These are phyloP conservation scores for Dicerorhinus sumatrensis DNA, from an alignment of 2,113 vertebrate species.

Conservation along the genomic window DNA sequence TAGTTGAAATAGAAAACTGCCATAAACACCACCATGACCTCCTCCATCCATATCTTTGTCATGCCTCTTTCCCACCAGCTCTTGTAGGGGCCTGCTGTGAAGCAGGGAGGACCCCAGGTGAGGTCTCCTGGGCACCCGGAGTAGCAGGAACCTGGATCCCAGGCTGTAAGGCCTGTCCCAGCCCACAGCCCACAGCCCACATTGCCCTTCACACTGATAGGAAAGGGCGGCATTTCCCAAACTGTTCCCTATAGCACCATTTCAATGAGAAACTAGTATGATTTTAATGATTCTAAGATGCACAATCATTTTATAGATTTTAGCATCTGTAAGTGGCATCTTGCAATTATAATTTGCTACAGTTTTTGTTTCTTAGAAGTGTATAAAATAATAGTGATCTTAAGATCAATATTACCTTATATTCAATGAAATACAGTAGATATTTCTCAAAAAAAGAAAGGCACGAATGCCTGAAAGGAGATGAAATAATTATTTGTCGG, in stretches of 20 bases:
- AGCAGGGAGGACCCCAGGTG: background rate
- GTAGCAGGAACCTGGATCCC: background rate
- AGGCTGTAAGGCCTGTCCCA: background rate
- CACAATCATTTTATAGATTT: background rate
- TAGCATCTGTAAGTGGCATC: background rate
- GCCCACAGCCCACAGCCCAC: background rate
- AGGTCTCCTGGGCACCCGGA: background rate
- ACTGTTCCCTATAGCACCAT: background rate
- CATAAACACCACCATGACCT: background rate
- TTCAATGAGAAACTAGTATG: background rate
- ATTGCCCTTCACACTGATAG: background rate
- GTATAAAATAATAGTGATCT: background rate
- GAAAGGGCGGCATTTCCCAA: background rate
- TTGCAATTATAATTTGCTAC: background rate
- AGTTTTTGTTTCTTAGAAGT: constrained; percentile 8
- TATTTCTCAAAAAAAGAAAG: background rate
- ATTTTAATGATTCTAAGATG: background rate
- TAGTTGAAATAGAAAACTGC: background rate
- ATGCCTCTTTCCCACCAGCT: background rate
- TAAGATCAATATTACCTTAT: background rate
- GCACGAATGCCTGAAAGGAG: background rate
- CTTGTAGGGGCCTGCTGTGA: background rate
- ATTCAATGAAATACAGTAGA: background rate
- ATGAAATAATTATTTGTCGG: background rate
- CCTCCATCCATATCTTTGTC: background rate